phyloP scores from a whole-genome alignment of 2,113 vertebrate species.

The Bothrops jararaca region DNA sequence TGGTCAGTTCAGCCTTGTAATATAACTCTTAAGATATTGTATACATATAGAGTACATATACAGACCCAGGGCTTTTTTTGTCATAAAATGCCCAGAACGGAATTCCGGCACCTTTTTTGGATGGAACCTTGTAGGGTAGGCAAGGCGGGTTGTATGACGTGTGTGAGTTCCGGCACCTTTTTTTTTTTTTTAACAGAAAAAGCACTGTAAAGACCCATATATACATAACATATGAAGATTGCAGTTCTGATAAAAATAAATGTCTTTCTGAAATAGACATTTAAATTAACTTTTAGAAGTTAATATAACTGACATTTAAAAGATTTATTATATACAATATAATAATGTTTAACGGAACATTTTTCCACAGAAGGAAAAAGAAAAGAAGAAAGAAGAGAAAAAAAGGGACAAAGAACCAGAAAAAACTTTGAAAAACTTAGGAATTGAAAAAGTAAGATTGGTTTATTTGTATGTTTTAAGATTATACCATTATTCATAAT shows the following conservation, averaged over 20 bases:
- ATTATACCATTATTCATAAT: background rate
- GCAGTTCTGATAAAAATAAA: background rate
- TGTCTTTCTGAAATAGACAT: background rate
- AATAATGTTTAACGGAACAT: conserved; percentile 3
- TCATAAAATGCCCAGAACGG: too few species aligned
- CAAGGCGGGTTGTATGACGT: too few species aligned
- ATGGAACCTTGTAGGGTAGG: too few species aligned
- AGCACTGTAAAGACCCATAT: background rate
- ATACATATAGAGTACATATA: background rate
- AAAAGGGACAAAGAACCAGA: conserved; percentile 85
- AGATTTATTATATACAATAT: background rate
- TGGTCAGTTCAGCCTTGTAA: background rate
- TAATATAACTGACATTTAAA: background rate
- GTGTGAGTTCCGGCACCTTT: too few species aligned
- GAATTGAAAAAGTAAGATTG: conserved; percentile 73
- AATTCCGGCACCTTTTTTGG: too few species aligned
- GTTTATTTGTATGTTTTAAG: background rate
- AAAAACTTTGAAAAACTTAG: conserved; percentile 71
- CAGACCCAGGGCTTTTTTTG: background rate
- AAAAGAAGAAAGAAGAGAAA: conserved; percentile 86
- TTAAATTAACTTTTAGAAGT: background rate
- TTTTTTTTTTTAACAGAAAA: too few species aligned
- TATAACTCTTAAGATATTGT: background rate
- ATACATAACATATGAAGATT: background rate
- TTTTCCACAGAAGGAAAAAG: conserved; percentile 80